A percentile compares a stretch with the other conserved stretches of the same genome.
These are phyloP conservation scores for Garrulus glandarius DNA, from an alignment of 2,797 vertebrate genomes.

Conservation along the genomic window DNA sequence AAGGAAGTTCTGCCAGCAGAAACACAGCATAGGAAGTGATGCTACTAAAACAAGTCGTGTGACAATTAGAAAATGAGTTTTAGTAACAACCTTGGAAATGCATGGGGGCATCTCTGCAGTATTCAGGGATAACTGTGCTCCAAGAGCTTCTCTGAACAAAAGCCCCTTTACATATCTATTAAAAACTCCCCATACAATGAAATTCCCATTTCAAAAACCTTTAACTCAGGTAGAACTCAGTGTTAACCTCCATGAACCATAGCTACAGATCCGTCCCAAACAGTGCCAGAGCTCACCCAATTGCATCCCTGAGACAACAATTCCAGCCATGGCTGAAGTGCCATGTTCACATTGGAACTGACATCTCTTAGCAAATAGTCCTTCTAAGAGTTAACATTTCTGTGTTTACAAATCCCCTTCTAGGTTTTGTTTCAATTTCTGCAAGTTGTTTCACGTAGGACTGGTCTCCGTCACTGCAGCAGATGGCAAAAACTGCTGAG, in stretches of 20 bases:
- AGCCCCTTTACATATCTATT: background rate
- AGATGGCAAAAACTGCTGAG: conserved; percentile 32
- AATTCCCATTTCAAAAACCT: background rate
- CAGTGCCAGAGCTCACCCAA: background rate
- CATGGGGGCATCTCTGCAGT: accelerated
- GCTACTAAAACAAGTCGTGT: background rate
- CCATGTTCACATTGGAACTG: background rate
- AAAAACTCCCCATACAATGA: background rate
- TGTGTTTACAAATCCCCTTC: background rate
- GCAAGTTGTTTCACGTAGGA: background rate
- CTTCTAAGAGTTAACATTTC: background rate
- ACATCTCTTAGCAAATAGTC: background rate
- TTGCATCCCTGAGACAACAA: background rate
- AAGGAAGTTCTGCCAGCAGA: background rate
- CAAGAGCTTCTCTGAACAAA: background rate
- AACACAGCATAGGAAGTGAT: background rate
- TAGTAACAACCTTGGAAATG: background rate
- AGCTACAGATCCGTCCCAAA: background rate
- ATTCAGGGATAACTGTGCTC: background rate
- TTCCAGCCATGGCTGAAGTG: background rate
- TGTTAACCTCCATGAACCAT: background rate
- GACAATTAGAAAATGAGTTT: background rate
- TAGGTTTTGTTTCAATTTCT: background rate
- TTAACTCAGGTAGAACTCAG: background rate
- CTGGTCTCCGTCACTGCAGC: background rate